A percentile compares a stretch with the other conserved stretches of the same genome.
These are phyloP conservation scores for Sardina pilchardus DNA, from an alignment of 2,113 vertebrate species.

Conservation along the genomic window DNA sequence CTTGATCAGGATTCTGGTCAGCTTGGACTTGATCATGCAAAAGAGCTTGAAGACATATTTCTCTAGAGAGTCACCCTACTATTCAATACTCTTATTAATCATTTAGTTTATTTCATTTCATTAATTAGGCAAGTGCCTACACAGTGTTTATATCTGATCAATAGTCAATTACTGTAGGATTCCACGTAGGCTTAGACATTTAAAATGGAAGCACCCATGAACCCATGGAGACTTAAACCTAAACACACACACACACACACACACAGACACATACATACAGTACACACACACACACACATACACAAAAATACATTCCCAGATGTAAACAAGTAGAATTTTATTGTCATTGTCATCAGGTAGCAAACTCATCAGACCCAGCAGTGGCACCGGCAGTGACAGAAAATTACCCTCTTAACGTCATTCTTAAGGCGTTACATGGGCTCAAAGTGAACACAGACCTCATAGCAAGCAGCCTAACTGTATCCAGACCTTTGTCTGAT, in stretches of 20 bases:
- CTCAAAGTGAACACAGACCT: conserved; percentile 17
- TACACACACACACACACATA: background rate
- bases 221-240: no score
- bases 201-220: background rate
- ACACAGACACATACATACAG: background rate
- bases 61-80: background rate
- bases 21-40: background rate
- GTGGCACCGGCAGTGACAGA: background rate
- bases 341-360: background rate
- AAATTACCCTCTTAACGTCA: conserved; percentile 8
- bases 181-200: background rate
- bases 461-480: conserved; percentile 3
- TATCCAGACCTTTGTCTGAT: conserved; percentile 13
- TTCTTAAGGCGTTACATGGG: conserved; percentile 3
- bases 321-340: background rate
- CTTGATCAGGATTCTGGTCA: background rate
- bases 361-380: background rate
- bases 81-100: background rate
- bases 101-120: background rate
- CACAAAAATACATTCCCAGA: background rate
- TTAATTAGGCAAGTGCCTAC: background rate
- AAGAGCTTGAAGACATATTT: background rate
- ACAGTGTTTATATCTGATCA: background rate
- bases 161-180: background rate
- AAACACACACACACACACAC: background rate